A percentile compares a stretch with the other conserved stretches of the same genome.
Evolutionary conservation across 2,888 invertebrate genomes (phyloP).

Genomic region (Charanyca ferruginea): DNA sequence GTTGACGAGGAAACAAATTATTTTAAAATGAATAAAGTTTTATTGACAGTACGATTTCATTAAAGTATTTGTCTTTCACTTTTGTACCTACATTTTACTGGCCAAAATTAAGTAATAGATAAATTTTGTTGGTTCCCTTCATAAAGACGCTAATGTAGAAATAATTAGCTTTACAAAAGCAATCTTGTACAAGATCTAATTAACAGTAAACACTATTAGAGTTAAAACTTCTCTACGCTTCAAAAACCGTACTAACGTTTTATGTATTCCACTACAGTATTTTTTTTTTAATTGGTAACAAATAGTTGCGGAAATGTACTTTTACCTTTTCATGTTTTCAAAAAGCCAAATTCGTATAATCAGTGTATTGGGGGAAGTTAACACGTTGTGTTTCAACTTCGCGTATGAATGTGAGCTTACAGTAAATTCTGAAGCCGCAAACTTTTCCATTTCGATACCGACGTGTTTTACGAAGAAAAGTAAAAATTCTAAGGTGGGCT

Average conservation of each 20-base stretch:
- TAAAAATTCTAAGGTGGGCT: conserved; percentile 1
- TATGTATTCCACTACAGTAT: background rate
- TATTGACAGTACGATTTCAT: background rate
- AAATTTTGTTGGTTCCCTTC: too few species aligned
- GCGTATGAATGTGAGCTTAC: conserved; percentile 1
- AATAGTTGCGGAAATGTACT: background rate
- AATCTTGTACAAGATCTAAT: background rate
- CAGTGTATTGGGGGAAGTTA: conserved; percentile 14
- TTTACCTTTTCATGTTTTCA: background rate
- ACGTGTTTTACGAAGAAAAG: conserved; percentile 13
- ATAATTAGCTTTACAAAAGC: background rate
- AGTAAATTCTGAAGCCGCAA: conserved; percentile 14
- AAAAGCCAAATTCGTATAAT: conserved; percentile 23
- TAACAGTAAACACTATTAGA: background rate
- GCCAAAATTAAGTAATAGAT: background rate
- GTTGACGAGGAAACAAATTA: conserved; percentile 18
- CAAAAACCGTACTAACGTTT: too few species aligned
- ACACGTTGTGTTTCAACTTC: conserved; percentile 17
- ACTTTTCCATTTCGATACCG: conserved; percentile 33
- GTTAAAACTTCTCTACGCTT: background rate
- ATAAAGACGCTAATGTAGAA: background rate
- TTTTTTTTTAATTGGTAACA: background rate
- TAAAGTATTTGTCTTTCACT: background rate
- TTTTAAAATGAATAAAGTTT: conserved; percentile 41
- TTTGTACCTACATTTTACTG: conserved; percentile 2